A percentile compares a stretch with the other conserved stretches of the same genome.
Conservation (phyloP, 2,888 invertebrate species). For the Tenthredo livida region DNA sequence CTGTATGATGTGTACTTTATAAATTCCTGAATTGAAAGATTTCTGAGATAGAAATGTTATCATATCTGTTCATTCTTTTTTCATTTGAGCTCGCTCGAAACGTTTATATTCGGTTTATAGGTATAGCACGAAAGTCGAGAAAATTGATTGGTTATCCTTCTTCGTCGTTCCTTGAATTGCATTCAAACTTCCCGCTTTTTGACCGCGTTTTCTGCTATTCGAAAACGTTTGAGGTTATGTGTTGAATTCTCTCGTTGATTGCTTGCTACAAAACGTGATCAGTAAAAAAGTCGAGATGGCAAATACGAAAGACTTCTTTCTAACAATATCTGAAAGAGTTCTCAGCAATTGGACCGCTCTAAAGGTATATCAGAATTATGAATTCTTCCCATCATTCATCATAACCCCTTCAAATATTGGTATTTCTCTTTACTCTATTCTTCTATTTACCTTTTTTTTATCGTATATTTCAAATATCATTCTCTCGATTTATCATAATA, state of each 20-base stretch:
- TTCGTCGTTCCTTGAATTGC: neutral
- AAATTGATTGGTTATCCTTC: neutral
- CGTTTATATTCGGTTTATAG: neutral
- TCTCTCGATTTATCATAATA: neutral
- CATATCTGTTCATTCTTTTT: neutral
- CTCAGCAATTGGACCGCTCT: slow-evolving; percentile 76
- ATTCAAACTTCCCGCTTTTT: neutral
- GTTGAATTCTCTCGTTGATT: neutral
- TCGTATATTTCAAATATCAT: neutral
- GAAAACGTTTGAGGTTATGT: slow-evolving; percentile 16
- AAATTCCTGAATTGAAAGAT: too few relatives aligned
- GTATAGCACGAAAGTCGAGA: neutral
- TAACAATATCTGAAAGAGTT: slow-evolving; percentile 68
- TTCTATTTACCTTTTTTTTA: neutral
- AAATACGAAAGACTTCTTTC: slow-evolving; percentile 63
- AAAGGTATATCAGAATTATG: slow-evolving; percentile 60
- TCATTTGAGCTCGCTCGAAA: neutral
- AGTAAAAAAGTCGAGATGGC: slow-evolving; percentile 61
- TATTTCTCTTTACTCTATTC: neutral
- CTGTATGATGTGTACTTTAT: too few relatives aligned
- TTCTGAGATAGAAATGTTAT: neutral
- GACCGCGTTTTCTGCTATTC: neutral
- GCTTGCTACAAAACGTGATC: neutral
- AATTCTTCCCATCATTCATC: neutral
- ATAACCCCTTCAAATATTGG: neutral